These are phyloP conservation scores for Eupithecia centaureata DNA, from an alignment of 2,888 invertebrate genomes.

Conservation along the genomic window DNA sequence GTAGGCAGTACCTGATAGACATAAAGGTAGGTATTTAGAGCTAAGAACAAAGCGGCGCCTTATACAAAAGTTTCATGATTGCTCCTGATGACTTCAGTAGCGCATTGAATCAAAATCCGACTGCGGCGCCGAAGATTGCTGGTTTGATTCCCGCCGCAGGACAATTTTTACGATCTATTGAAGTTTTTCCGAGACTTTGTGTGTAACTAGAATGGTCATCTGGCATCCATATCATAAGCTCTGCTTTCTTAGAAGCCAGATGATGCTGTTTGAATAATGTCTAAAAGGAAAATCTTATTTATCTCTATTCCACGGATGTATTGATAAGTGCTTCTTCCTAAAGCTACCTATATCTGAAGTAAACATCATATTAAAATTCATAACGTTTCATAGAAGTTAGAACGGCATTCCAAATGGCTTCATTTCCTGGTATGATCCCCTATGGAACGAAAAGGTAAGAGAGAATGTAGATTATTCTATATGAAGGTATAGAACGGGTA, in stretches of 20 bases:
- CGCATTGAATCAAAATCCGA: background rate
- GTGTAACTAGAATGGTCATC: background rate
- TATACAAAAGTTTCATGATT: too few relatives aligned
- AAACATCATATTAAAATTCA: slow-evolving; percentile 6
- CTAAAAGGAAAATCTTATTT: background rate
- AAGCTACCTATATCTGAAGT: background rate
- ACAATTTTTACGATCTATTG: background rate
- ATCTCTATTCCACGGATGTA: background rate
- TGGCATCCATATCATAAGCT: background rate
- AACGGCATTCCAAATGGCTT: slow-evolving; percentile 7
- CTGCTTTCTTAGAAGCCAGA: background rate
- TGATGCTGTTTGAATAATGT: background rate
- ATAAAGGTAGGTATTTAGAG: too few relatives aligned
- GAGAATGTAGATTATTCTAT: background rate
- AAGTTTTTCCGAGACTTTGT: background rate
- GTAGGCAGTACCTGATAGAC: too few relatives aligned
- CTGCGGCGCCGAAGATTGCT: background rate
- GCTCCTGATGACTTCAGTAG: background rate
- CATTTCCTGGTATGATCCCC: slow-evolving; percentile 8
- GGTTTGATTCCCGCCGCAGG: background rate
- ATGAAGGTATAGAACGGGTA: too few relatives aligned
- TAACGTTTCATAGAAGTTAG: background rate
- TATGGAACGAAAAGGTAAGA: background rate
- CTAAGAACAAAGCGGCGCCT: too few relatives aligned
- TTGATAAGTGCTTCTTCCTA: background rate